phyloP scores from a whole-genome alignment of 1,140 invertebrate genomes.

The Drosophila virilis region DNA sequence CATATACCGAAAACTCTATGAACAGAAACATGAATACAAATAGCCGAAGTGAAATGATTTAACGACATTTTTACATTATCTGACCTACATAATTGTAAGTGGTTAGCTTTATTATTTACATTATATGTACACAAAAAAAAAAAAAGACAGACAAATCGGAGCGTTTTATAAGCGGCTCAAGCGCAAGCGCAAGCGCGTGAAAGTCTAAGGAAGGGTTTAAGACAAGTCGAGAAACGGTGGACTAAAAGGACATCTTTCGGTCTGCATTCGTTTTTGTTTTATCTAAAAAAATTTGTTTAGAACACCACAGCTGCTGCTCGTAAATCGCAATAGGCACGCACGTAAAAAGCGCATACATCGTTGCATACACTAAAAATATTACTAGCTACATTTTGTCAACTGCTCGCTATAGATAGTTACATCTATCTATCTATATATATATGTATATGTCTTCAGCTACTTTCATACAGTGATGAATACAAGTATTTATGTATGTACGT shows the following conservation, averaged over 20 bases:
- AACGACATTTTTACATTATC: constrained; percentile 33
- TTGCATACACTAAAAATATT: constrained; percentile 49
- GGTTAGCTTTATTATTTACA: constrained; percentile 62
- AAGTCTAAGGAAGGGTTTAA: constrained; percentile 22
- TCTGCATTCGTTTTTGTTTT: constrained; percentile 42
- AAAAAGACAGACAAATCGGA: too few relatives aligned
- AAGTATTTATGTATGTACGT: constrained; percentile 34
- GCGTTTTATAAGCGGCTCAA: constrained; percentile 48
- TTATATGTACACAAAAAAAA: constrained; percentile 66
- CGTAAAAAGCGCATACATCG: constrained; percentile 64
- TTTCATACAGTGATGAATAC: constrained; percentile 20
- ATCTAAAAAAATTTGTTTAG: constrained; percentile 71
- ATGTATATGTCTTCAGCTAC: constrained; percentile 34
- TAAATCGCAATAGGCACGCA: constrained; percentile 63
- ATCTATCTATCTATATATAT: constrained; percentile 49
- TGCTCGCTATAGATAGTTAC: constrained; percentile 31
- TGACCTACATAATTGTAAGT: neutral
- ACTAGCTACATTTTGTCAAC: constrained; percentile 71
- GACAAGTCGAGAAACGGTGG: constrained; percentile 29
- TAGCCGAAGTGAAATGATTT: constrained; percentile 18
- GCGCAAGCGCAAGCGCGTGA: constrained; percentile 61
- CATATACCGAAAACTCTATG: constrained; percentile 48
- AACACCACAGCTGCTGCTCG: constrained; percentile 77
- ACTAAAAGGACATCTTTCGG: constrained; percentile 40
- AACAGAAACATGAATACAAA: constrained; percentile 6